Base-by-base conservation (phyloP, 2,113 vertebrate genomes). In the Pandion haliaetus region DNA sequence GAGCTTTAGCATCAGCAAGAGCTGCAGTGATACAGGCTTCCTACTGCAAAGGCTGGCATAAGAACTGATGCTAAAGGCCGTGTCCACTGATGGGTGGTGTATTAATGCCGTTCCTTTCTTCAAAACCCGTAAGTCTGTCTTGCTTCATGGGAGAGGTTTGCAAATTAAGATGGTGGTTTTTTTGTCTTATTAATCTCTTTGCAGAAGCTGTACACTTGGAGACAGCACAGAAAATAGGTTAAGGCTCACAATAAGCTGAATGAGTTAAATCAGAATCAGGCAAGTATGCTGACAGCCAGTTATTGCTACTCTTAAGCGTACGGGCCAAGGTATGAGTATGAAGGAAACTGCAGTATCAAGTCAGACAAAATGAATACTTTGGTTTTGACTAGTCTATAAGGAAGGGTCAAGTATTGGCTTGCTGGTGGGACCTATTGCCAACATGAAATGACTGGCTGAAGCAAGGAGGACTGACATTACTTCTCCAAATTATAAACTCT, bases 211-310 rank as follows among this genome's bases (percentile, higher is more conserved):
- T 40, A 57, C 26, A 8, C 61, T 93, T n/a, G 66, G 70, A 87
- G 90, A 79, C 81, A 54, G 95, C 67, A 28, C 7, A 4, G 86
- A 82, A 95, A 97, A 96, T 93, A 91, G 90, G 95, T 88, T 94
- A 95, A 88, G 76, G 94, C 92, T 96, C 90, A 66, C 94, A 88
- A 93, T 86, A 94, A 97, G 90, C 92, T 82, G 90, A 95, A 97
- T 24, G 97, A 96, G 97, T 97, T 96, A 97, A 96, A 92, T 40
- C 38, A 65, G 96, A 95, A 59, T 28, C 86, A 69, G 94, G 91
- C 69, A 67, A 92, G 80, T 15, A 18, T 17, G 76, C 76, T 87
- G 89, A 86, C 93, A 95, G 91, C 62, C 88, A 54, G 88, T 82
- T 74, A 70, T 8, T 74, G 82, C 7, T 8, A 57, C 86, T 84